phyloP scores from a whole-genome alignment of 53 echinoderm and acorn worm species.

The Echinometra lucunter region DNA sequence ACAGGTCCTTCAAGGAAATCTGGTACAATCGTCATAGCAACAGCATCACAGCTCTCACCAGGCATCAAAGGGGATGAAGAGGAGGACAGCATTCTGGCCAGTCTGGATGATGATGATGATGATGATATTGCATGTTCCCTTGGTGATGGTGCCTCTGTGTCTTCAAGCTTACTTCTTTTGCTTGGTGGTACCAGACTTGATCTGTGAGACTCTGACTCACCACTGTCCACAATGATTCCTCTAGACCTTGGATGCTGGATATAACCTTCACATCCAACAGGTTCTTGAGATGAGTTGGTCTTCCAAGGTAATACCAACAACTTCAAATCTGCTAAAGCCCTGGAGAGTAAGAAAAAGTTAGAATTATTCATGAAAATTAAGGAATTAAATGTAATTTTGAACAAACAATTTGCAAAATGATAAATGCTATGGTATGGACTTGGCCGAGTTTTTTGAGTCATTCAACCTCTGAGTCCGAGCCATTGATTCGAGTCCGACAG shows the following conservation, averaged over 20 bases:
- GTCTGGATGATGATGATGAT: neutral
- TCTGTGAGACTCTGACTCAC: neutral
- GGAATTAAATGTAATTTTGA: too few species aligned
- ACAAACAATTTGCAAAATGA: too few species aligned
- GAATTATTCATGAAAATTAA: too few species aligned
- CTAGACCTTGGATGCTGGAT: neutral
- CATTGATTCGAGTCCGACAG: too few species aligned
- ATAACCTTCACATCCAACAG: neutral
- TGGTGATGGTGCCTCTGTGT: neutral
- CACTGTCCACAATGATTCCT: neutral
- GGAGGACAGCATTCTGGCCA: neutral
- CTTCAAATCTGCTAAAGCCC: conserved; percentile 30
- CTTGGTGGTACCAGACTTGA: neutral
- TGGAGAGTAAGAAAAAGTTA: neutral
- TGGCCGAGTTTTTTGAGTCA: too few species aligned
- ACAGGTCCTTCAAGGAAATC: neutral
- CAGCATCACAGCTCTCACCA: neutral
- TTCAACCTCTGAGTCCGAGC: too few species aligned
- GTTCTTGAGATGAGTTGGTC: neutral
- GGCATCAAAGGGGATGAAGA: neutral
- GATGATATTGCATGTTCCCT: neutral
- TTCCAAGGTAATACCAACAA: neutral
- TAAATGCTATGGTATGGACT: too few species aligned
- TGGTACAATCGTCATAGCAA: conserved; percentile 39
- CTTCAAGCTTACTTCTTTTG: conserved; percentile 32